Evolutionary conservation across 2,113 vertebrate species (phyloP).

Genomic region (Ophthalmolycus amberensis): DNA sequence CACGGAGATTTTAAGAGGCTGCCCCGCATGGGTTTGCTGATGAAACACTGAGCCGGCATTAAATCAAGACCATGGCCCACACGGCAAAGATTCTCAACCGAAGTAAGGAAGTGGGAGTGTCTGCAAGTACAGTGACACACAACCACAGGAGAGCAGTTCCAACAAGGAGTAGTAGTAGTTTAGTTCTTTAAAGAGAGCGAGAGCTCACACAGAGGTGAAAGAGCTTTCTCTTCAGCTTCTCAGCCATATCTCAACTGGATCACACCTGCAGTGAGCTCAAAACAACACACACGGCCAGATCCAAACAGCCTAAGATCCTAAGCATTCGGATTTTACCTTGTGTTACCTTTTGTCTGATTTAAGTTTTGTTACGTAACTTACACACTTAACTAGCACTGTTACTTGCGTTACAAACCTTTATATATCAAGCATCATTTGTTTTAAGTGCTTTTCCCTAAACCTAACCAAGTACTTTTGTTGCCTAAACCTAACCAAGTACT

Average conservation of each 20-base stretch:
- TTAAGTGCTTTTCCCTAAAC: neutral
- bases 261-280: neutral
- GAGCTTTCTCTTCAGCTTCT: neutral
- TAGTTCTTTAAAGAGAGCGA: neutral
- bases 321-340: neutral
- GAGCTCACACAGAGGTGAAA: slow-evolving; percentile 11
- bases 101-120: slow-evolving; percentile 10
- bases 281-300: neutral
- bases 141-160: neutral
- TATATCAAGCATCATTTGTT: neutral
- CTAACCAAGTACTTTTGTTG: neutral
- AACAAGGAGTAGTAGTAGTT: no score
- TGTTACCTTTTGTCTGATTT: no score
- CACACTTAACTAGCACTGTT: neutral
- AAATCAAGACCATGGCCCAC: neutral
- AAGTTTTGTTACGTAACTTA: neutral
- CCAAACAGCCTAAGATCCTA: neutral
- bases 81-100: neutral
- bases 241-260: slow-evolving; percentile 4
- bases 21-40: neutral
- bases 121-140: neutral
- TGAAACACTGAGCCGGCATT: neutral
- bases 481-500: no score
- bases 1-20: slow-evolving; percentile 5
- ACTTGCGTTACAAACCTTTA: neutral